These are phyloP conservation scores for Homarus americanus DNA, from an alignment of 1,140 invertebrate genomes.

Conservation along the genomic window DNA sequence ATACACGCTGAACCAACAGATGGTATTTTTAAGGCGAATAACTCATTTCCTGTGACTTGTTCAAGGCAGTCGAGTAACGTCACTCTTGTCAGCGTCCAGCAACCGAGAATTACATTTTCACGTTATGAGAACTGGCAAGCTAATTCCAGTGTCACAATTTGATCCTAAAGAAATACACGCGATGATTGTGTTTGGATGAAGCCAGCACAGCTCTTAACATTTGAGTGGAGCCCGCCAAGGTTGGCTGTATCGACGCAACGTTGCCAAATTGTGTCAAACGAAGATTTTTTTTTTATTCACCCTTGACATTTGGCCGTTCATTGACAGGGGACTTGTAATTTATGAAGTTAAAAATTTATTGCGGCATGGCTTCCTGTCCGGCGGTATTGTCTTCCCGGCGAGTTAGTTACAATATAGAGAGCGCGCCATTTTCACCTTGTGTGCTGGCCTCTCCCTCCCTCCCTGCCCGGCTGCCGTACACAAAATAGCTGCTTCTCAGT, in stretches of 20 bases:
- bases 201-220: neutral
- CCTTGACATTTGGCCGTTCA: constrained; percentile 17
- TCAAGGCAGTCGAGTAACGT: neutral
- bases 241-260: neutral
- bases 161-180: no score
- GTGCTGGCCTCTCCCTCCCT: no score
- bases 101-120: neutral
- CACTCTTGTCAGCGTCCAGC: neutral
- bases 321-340: neutral
- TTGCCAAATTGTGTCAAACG: neutral
- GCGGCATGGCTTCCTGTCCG: no score
- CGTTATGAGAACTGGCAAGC: neutral
- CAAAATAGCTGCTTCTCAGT: no score
- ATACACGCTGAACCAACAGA: neutral
- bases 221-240: neutral
- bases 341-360: neutral
- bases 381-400: no score
- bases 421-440: no score
- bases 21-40: neutral
- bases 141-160: no score
- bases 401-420: no score
- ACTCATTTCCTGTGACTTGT: neutral
- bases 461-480: no score
- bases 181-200: no score
- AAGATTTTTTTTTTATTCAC: neutral